phyloP scores from a whole-genome alignment of 2,888 invertebrate genomes.

The Abrostola triplasia region DNA sequence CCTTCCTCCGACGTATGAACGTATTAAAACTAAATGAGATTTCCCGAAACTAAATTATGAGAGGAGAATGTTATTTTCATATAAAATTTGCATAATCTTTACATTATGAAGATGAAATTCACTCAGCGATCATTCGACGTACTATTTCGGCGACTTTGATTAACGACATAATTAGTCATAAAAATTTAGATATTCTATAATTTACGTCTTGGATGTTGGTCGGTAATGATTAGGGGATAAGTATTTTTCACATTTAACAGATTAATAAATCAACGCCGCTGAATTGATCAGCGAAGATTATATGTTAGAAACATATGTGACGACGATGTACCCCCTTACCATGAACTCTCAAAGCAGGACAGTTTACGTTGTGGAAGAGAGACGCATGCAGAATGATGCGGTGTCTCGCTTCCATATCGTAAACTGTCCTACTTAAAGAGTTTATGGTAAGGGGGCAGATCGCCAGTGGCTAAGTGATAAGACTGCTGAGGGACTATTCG shows the following conservation, averaged over 20 bases:
- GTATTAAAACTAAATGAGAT: conserved; percentile 48
- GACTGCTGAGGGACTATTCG: too few relatives aligned
- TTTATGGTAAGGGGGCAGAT: too few relatives aligned
- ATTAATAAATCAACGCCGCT: too few relatives aligned
- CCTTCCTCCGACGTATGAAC: conserved; percentile 20
- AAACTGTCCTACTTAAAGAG: too few relatives aligned
- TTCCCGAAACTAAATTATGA: conserved; percentile 48
- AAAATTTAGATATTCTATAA: conserved; percentile 25
- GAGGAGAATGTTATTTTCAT: conserved; percentile 44
- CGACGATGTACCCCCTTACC: too few relatives aligned
- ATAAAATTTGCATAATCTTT: conserved; percentile 52
- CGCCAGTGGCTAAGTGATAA: too few relatives aligned
- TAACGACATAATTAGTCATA: conserved; percentile 46
- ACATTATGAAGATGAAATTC: conserved; percentile 54
- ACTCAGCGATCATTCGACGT: conserved; percentile 41
- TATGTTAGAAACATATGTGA: too few relatives aligned
- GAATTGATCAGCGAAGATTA: too few relatives aligned
- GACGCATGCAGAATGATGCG: too few relatives aligned
- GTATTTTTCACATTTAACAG: conserved; percentile 2
- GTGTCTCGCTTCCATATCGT: too few relatives aligned
- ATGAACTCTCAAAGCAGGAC: too few relatives aligned
- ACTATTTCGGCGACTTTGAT: conserved; percentile 32
- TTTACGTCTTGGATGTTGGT: conserved; percentile 13
- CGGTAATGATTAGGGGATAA: conserved; percentile 1
- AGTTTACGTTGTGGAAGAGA: too few relatives aligned